Percentiles rank a stretch among this genome's conserved stretches.
These are phyloP conservation scores for Rhorus exstirpatorius DNA, from an alignment of 2,888 invertebrate species.

Conservation along the genomic window DNA sequence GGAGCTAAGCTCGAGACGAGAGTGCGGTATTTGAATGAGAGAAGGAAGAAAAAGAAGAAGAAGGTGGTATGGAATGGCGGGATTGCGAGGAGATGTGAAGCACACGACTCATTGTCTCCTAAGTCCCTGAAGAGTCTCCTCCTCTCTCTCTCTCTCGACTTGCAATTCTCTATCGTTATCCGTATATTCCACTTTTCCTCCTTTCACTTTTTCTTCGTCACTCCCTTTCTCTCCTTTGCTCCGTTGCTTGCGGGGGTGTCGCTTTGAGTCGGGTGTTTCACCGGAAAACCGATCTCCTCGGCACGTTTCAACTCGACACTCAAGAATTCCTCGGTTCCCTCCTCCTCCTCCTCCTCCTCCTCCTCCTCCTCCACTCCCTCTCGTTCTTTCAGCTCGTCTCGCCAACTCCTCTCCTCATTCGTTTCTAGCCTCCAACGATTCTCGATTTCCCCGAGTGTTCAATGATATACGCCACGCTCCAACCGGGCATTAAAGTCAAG, in stretches of 20 bases:
- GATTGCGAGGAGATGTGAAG: conserved; percentile 56
- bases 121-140: conserved; percentile 60
- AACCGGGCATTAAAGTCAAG: too few species aligned
- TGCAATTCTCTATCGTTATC: conserved; percentile 61
- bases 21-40: not conserved
- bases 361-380: conserved; percentile 2
- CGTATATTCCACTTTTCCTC: conserved; percentile 51
- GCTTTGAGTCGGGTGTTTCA: conserved; percentile 55
- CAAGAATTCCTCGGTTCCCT: conserved; percentile 47
- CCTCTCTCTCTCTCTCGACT: conserved; percentile 59
- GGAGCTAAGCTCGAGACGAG: conserved; percentile 11
- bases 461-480: not conserved
- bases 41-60: conserved; percentile 10
- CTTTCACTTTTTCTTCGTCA: conserved; percentile 32
- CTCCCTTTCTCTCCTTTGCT: conserved; percentile 43
- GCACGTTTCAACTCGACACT: conserved; percentile 70
- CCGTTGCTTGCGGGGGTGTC: conserved; percentile 16
- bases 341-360: not conserved
- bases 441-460: conserved; percentile 44
- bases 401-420: conserved; percentile 7
- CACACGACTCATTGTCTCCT: conserved; percentile 66
- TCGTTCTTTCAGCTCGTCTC: conserved; percentile 7
- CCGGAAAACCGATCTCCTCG: conserved; percentile 60
- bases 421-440: conserved; percentile 17
- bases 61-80: conserved; percentile 42